A percentile compares a stretch with the other conserved stretches of the same genome.
phyloP scores from a whole-genome alignment of 2,888 invertebrate genomes.

The Philereme vetulata region DNA sequence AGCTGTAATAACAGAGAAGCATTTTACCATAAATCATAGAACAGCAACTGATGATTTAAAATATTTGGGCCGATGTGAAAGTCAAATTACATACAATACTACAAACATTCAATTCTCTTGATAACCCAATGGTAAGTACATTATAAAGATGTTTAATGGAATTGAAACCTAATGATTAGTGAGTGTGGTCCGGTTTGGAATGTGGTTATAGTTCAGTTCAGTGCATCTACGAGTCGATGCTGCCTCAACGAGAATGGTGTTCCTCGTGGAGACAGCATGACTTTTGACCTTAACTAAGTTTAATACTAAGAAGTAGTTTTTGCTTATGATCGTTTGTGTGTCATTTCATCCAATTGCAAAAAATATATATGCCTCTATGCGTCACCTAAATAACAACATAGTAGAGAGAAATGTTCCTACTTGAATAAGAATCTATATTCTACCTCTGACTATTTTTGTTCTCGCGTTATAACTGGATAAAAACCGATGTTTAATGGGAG shows the following conservation, averaged over 20 bases:
- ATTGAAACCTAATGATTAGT: conserved; percentile 18
- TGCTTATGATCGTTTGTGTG: neutral
- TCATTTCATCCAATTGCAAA: neutral
- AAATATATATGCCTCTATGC: no score
- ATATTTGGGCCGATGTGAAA: conserved; percentile 48
- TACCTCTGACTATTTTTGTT: no score
- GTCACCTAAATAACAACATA: no score
- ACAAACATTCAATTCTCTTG: conserved; percentile 26
- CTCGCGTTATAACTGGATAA: no score
- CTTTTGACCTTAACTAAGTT: conserved; percentile 43
- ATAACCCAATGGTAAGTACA: conserved; percentile 22
- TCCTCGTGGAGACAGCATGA: conserved; percentile 49
- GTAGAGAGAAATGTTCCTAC: no score
- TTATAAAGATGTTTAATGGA: conserved; percentile 21
- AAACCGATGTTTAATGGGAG: no score
- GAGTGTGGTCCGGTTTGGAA: conserved; percentile 17
- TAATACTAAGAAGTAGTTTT: neutral
- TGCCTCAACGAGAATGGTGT: conserved; percentile 32
- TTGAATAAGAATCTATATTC: no score
- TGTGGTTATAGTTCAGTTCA: conserved; percentile 44
- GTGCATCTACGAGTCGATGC: conserved; percentile 35
- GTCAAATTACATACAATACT: conserved; percentile 47
- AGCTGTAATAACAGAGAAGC: conserved; percentile 7
- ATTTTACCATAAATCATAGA: conserved; percentile 37
- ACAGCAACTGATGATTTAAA: conserved; percentile 39